Conservation (phyloP, 53 echinoderm and acorn worm genomes). For the Holothuria scabra region DNA sequence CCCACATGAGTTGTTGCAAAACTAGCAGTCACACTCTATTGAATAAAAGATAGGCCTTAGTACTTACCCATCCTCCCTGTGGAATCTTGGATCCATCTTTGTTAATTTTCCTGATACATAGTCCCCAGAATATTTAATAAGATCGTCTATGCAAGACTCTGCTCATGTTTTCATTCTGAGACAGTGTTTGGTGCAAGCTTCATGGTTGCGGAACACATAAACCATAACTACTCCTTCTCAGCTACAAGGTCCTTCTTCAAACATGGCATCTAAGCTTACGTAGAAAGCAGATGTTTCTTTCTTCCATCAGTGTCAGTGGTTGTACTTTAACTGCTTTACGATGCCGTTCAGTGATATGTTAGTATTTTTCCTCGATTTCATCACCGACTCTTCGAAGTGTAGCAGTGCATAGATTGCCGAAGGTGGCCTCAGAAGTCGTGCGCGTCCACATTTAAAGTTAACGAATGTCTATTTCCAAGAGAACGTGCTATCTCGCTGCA, state of each 20-base stretch:
- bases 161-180: conserved; percentile 69
- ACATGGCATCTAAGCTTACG: conserved; percentile 95
- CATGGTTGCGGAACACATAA: conserved; percentile 95
- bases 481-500: conserved; percentile 62
- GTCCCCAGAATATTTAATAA: conserved; percentile 78
- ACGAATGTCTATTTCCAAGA: conserved; percentile 82
- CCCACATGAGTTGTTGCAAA: too few species aligned
- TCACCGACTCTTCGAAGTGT: conserved; percentile 94
- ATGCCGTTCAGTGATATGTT: conserved; percentile 91
- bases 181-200: conserved; percentile 93
- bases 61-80: conserved; percentile 96
- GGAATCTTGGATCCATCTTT: conserved; percentile 84
- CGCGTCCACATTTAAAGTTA: conserved; percentile 73
- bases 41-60: too few species aligned
- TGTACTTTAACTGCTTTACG: conserved; percentile 85
- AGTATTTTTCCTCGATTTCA: conserved; percentile 93
- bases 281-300: conserved; percentile 88
- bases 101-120: conserved; percentile 81
- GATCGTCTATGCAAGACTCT: conserved; percentile 74
- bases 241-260: conserved; percentile 94
- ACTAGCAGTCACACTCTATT: too few species aligned
- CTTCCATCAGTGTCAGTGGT: conserved; percentile 86
- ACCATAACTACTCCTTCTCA: conserved; percentile 98
- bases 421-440: conserved; percentile 37
- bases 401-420: conserved; percentile 75